phyloP scores from a whole-genome alignment of 2,888 invertebrate genomes.

The Kryphioiulus occultus region DNA sequence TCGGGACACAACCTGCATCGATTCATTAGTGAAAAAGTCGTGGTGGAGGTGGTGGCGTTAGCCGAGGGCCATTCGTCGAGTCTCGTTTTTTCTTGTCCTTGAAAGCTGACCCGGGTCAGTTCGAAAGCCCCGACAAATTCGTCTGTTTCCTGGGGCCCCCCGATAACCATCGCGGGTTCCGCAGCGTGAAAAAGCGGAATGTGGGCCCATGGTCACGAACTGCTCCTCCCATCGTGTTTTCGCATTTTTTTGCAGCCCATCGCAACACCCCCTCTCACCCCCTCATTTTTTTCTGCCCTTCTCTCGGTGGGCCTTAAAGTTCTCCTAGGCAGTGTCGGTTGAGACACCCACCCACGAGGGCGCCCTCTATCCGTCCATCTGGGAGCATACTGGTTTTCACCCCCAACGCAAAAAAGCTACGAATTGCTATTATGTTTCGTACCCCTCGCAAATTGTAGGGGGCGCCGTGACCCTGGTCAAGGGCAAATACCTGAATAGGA shows the following conservation, averaged over 20 bases:
- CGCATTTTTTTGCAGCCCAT: not conserved
- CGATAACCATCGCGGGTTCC: not conserved
- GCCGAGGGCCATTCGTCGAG: too few species aligned
- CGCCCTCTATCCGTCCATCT: slow-evolving; percentile 5
- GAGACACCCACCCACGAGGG: not conserved
- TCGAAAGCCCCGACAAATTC: not conserved
- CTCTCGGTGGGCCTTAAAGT: not conserved
- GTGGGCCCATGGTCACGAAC: slow-evolving; percentile 5
- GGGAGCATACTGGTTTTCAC: not conserved
- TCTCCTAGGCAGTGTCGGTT: not conserved
- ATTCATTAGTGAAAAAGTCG: too few species aligned
- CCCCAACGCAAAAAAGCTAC: not conserved
- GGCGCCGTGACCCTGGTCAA: not conserved
- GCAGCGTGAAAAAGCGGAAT: slow-evolving; percentile 5
- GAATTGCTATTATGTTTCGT: not conserved
- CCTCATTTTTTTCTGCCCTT: not conserved
- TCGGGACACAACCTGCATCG: too few species aligned
- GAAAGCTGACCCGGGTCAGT: not conserved
- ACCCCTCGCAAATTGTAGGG: slow-evolving; percentile 5
- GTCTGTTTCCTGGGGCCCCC: not conserved
- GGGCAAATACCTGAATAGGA: not conserved
- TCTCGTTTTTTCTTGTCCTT: not conserved
- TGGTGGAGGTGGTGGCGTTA: too few species aligned
- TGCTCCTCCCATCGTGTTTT: not conserved
- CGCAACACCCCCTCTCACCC: not conserved